A percentile compares a stretch with the other conserved stretches of the same genome.
These are phyloP conservation scores for Umimayanthus kanabou DNA, from an alignment of 92 coral and sea anemone species.

Conservation along the genomic window DNA sequence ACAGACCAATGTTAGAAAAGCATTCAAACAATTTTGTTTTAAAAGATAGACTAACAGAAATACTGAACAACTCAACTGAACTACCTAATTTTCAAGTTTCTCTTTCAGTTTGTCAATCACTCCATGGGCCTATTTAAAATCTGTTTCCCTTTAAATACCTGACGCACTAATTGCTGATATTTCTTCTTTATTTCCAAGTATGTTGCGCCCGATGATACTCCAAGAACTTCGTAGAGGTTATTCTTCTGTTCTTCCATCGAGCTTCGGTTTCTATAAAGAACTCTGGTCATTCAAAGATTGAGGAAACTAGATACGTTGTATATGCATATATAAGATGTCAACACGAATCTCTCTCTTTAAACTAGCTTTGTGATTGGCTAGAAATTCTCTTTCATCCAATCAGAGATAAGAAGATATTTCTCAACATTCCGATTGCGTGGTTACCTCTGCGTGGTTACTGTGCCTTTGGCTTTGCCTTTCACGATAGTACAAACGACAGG, in stretches of 20 bases:
- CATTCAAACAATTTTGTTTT: too few relatives aligned
- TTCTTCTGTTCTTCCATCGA: conserved; percentile 15
- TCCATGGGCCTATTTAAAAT: too few relatives aligned
- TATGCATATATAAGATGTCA: neutral
- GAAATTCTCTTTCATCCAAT: neutral
- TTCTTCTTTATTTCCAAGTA: conserved; percentile 77
- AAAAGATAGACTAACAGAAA: too few relatives aligned
- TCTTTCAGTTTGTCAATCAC: too few relatives aligned
- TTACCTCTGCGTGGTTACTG: conserved; percentile 16
- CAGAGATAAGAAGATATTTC: neutral
- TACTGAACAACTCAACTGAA: too few relatives aligned
- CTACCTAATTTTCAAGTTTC: too few relatives aligned
- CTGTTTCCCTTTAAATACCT: conserved; percentile 47
- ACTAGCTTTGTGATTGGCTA: conserved; percentile 32
- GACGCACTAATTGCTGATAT: conserved; percentile 75
- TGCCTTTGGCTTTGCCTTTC: neutral
- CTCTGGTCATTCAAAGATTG: neutral
- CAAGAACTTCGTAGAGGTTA: conserved; percentile 76
- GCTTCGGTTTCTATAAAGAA: neutral
- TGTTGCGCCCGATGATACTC: conserved; percentile 66
- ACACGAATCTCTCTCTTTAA: neutral
- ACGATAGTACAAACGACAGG: neutral
- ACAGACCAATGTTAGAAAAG: too few relatives aligned
- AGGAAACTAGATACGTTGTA: neutral
- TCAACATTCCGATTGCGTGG: neutral